These are phyloP conservation scores for Stictonetta naevosa DNA, from an alignment of 2,113 vertebrate genomes.

Conservation along the genomic window DNA sequence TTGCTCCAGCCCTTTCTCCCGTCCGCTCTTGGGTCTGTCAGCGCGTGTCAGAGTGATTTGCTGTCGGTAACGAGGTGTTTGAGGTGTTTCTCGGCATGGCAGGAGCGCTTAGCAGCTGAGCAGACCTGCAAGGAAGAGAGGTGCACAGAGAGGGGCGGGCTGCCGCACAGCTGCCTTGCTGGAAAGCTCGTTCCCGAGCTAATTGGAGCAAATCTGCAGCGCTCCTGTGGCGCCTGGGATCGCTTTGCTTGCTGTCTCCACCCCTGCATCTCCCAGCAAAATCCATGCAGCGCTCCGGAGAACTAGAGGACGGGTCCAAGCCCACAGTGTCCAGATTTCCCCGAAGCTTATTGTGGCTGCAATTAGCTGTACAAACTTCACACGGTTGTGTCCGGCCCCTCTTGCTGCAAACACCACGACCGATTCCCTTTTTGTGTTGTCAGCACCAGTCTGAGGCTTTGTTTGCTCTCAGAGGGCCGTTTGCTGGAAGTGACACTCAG, in stretches of 20 bases:
- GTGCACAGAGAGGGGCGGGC: fast-evolving
- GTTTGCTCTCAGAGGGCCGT: not conserved
- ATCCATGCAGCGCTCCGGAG: not conserved
- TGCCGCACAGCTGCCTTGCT: not conserved
- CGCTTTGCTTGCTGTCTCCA: not conserved
- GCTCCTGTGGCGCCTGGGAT: fast-evolving
- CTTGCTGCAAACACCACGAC: not conserved
- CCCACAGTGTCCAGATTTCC: not conserved
- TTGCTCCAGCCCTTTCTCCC: not conserved
- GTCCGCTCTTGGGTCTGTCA: not conserved
- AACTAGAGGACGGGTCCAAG: not conserved
- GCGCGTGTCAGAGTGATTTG: not conserved
- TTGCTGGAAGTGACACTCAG: not conserved
- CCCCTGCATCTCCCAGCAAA: not conserved
- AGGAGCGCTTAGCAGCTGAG: not conserved
- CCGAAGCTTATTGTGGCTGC: not conserved
- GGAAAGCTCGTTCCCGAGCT: not conserved
- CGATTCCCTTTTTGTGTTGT: not conserved
- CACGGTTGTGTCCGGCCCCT: not conserved
- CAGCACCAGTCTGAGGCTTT: not conserved
- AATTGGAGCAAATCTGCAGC: not conserved
- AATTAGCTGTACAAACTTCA: not conserved
- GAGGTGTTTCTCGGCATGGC: not conserved
- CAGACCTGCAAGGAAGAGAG: not conserved
- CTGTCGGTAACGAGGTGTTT: fast-evolving